Conservation (phyloP, 2,888 invertebrate genomes). For the Epistrophe eligans region DNA sequence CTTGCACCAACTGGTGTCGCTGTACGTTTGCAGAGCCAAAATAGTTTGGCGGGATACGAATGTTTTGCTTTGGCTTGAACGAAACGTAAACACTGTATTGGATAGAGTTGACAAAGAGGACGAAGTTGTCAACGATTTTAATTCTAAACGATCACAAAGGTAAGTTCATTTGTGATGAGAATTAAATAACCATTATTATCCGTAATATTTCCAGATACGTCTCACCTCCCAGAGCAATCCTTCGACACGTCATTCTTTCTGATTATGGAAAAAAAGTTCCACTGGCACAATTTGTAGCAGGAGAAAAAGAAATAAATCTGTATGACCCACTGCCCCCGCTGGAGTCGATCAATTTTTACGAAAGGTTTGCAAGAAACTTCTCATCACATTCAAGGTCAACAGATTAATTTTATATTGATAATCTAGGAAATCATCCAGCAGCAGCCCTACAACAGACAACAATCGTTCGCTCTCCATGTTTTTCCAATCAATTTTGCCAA, state of each 20-base stretch:
- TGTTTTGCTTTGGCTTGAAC: conserved; percentile 90
- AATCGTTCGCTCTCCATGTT: conserved; percentile 85
- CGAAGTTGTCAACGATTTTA: conserved; percentile 86
- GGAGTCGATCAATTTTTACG: conserved; percentile 90
- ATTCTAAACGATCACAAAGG: conserved; percentile 86
- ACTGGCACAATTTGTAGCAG: conserved; percentile 82
- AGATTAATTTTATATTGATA: neutral
- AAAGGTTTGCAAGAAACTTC: conserved; percentile 81
- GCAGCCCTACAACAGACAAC: conserved; percentile 79
- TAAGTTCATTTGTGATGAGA: neutral
- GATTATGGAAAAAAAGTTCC: conserved; percentile 85
- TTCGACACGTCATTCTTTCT: conserved; percentile 83
- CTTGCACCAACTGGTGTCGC: conserved; percentile 88
- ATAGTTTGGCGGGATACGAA: conserved; percentile 92
- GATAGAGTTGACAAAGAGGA: conserved; percentile 87
- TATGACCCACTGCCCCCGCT: conserved; percentile 92
- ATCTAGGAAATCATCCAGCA: conserved; percentile 81
- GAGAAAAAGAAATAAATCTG: conserved; percentile 86
- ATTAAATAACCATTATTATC: neutral
- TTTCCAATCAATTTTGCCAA: conserved; percentile 90
- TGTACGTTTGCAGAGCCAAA: conserved; percentile 90
- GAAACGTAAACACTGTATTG: conserved; percentile 87
- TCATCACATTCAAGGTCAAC: neutral
- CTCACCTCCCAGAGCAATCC: conserved; percentile 82
- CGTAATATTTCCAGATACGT: conserved; percentile 78